These are phyloP conservation scores for Raja brachyura DNA, from an alignment of 2,113 vertebrate species.

Conservation along the genomic window DNA sequence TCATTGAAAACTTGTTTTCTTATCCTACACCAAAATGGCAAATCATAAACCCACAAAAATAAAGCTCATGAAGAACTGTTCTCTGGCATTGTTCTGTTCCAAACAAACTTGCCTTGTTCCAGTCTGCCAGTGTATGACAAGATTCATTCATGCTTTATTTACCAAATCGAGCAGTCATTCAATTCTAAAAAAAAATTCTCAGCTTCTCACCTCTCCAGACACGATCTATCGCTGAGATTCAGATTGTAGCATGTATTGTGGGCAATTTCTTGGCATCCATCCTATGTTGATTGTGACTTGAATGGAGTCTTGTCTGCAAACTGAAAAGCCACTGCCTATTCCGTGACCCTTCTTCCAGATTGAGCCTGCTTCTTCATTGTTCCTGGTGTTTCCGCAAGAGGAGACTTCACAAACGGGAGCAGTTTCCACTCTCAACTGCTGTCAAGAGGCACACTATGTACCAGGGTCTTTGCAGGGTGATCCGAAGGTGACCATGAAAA, in stretches of 20 bases:
- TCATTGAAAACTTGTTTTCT: background rate
- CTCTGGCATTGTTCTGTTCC: background rate
- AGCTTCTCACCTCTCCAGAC: background rate
- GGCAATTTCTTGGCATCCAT: background rate
- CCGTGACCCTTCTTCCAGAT: background rate
- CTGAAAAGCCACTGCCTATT: background rate
- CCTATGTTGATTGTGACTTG: background rate
- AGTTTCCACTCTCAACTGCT: background rate
- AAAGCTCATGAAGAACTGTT: background rate
- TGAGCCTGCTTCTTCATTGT: background rate
- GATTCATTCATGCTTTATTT: background rate
- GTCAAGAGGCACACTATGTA: background rate
- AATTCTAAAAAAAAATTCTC: background rate
- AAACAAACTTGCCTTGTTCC: background rate
- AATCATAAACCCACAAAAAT: background rate
- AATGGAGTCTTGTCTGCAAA: background rate
- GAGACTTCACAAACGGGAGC: background rate
- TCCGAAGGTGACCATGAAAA: background rate
- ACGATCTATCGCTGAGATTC: background rate
- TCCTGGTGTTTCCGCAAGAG: background rate
- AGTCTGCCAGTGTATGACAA: background rate
- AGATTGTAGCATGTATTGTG: background rate
- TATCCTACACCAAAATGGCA: background rate
- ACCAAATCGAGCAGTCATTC: background rate
- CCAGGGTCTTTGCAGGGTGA: background rate